Conservation (phyloP, 2,113 vertebrate species). For the Halichoerus grypus region DNA sequence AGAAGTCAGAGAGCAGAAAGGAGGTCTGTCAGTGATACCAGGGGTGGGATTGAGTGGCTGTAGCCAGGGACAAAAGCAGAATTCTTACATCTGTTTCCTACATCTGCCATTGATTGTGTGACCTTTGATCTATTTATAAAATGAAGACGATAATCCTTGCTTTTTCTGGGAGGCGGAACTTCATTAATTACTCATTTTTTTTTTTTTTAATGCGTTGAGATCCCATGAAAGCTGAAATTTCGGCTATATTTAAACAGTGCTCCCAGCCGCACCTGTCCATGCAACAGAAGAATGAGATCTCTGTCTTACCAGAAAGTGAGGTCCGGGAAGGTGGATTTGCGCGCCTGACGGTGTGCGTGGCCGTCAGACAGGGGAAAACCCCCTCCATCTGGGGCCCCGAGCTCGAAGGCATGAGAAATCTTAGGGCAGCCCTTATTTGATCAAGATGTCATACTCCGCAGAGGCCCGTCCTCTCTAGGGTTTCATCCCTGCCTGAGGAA, state of each 20-base stretch:
- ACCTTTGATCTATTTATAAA: constrained; percentile 81
- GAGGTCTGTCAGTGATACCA: constrained; percentile 48
- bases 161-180: constrained; percentile 66
- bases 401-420: not conserved
- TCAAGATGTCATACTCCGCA: not conserved
- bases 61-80: constrained; percentile 30
- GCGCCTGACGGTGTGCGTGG: not conserved
- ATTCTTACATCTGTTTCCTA: constrained; percentile 59
- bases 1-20: constrained; percentile 69
- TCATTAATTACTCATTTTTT: constrained; percentile 61
- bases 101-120: constrained; percentile 74
- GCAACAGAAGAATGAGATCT: not conserved
- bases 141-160: constrained; percentile 71
- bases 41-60: constrained; percentile 1
- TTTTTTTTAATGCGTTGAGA: constrained; percentile 52
- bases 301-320: not conserved
- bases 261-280: not conserved
- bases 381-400: not conserved
- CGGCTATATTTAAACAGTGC: constrained; percentile 1
- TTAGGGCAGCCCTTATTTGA: constrained; percentile 47
- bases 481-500: not conserved
- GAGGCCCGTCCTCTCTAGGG: constrained; percentile 7
- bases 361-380: not conserved
- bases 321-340: not conserved
- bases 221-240: not conserved